These are phyloP conservation scores for Leptinotarsa haldemani DNA, from an alignment of 2,888 invertebrate species.

Conservation along the genomic window DNA sequence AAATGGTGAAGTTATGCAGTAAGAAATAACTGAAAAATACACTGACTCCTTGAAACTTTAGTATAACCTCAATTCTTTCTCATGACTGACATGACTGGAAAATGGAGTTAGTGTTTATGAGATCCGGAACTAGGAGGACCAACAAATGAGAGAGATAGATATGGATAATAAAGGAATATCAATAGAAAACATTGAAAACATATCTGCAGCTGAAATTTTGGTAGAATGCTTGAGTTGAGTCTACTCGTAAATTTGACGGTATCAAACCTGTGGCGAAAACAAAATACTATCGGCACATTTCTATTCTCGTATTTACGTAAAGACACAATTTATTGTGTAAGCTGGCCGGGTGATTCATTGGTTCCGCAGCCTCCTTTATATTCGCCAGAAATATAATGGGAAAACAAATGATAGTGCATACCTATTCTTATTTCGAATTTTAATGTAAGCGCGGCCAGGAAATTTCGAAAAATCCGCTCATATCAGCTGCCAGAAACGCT, in stretches of 20 bases:
- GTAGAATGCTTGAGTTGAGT: not conserved
- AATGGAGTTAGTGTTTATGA: too few relatives aligned
- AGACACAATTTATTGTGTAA: constrained; percentile 46
- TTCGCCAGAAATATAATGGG: constrained; percentile 51
- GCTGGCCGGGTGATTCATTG: constrained; percentile 49
- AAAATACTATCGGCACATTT: constrained; percentile 39
- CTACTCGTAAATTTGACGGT: constrained; percentile 2
- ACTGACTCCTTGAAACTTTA: too few relatives aligned
- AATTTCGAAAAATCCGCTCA: constrained; percentile 43
- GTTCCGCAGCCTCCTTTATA: constrained; percentile 51
- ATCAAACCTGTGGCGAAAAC: constrained; percentile 25
- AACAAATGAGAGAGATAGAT: too few relatives aligned
- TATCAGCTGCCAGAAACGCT: constrained; percentile 42
- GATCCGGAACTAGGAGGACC: too few relatives aligned
- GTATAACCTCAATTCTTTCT: too few relatives aligned
- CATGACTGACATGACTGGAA: too few relatives aligned
- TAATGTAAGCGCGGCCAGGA: constrained; percentile 41
- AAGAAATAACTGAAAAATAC: too few relatives aligned
- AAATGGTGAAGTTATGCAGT: too few relatives aligned
- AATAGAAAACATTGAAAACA: too few relatives aligned
- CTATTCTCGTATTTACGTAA: constrained; percentile 47
- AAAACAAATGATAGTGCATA: constrained; percentile 51
- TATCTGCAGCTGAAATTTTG: too few relatives aligned
- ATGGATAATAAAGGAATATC: too few relatives aligned
- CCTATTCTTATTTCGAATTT: constrained; percentile 37